Base-by-base conservation (phyloP, 37 sponge, comb jelly and placozoan genomes). In the Aplysina aerophoba region DNA sequence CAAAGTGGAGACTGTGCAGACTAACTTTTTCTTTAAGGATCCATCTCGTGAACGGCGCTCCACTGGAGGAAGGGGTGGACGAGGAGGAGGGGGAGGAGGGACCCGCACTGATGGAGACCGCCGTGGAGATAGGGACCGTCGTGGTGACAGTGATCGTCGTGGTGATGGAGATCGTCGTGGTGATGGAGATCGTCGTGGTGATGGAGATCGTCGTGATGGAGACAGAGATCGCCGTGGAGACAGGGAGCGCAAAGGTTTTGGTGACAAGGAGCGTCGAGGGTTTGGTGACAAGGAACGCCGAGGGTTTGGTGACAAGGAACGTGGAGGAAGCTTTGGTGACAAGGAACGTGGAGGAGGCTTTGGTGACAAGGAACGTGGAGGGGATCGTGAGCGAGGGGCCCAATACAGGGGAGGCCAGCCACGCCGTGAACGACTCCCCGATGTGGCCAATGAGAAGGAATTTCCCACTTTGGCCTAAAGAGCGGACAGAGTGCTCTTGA, bases 391-490 rank as follows among this genome's bases (percentile, higher is more conserved):
- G 4, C 62, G 84, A 59, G 58, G 63, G 2, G n/a, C 6, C 14
- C 36, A 34, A 73, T 28, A 35, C 17, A 53, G 50, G 38, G 85
- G 63, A 24, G 31, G 61, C 37, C 64, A 84, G 20, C 24, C 65
- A 2, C 66, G 73, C 20, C 84, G 87, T 28, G 90, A 84, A 19
- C 57, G 82, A 0, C 82, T 80, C 30, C 93, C 90, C 20, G 89
- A 93, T 56, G 93, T 93, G n/a, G 90, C 73, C 41, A 90, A 93
- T 44, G 90, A 89, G 35, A 73, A 72, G 55, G 93, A 89, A 40
- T 93, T 93, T 65, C 93, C 93, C 3, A 66, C 90, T 30, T 81
- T 93, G 54, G 78, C 44, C 8, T 44, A 8, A 44, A 44, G 50
- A 44, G 50, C 50, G 8, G 50, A 44, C 50, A 44, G 50, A 11